These are phyloP conservation scores for Stegodyphus dumicola DNA, from an alignment of 1,140 invertebrate species.

Conservation along the genomic window DNA sequence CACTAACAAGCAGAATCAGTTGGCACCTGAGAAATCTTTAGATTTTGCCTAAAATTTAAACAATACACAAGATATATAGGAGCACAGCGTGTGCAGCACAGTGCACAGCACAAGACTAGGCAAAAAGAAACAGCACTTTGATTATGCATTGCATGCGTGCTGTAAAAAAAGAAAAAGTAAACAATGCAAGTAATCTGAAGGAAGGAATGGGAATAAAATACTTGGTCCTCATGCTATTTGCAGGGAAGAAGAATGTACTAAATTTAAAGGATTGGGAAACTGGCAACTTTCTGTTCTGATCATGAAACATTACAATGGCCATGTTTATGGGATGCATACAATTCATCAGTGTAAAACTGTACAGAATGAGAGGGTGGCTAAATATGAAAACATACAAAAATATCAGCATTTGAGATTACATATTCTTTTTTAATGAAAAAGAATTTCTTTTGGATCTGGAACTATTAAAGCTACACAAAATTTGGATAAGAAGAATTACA, in stretches of 20 bases:
- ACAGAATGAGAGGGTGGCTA: too few species aligned
- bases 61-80: neutral
- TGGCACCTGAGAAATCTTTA: too few species aligned
- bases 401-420: too few species aligned
- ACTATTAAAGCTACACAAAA: too few species aligned
- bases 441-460: too few species aligned
- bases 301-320: slow-evolving; percentile 47
- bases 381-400: too few species aligned
- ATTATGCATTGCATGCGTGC: slow-evolving; percentile 53
- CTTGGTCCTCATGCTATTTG: slow-evolving; percentile 53
- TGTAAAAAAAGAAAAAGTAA: slow-evolving; percentile 53
- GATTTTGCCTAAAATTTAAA: neutral
- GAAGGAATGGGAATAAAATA: slow-evolving; percentile 10
- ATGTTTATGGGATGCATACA: slow-evolving; percentile 13
- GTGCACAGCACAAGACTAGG: slow-evolving; percentile 44
- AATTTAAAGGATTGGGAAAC: slow-evolving; percentile 37
- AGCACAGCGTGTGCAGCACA: slow-evolving; percentile 29
- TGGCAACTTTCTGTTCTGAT: slow-evolving; percentile 54
- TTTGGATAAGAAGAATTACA: too few species aligned
- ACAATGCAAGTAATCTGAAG: slow-evolving; percentile 31
- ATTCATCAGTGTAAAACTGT: too few species aligned
- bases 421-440: too few species aligned
- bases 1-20: too few species aligned
- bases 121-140: slow-evolving; percentile 51
- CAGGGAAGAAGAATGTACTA: slow-evolving; percentile 43